These are phyloP conservation scores for Argya squamiceps DNA, from an alignment of 2,797 vertebrate genomes.

Conservation along the genomic window DNA sequence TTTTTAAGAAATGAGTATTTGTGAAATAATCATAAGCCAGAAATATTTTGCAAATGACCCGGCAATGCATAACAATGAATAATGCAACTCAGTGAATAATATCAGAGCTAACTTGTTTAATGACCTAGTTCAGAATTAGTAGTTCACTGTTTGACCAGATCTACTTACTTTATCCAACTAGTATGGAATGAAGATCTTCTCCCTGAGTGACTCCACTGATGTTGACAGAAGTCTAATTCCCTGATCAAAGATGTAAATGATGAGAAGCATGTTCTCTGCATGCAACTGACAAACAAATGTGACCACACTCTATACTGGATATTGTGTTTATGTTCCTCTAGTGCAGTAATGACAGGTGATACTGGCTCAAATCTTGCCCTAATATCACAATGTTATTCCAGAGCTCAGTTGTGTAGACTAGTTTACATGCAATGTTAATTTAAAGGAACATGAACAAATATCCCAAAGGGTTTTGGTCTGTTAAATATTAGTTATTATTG, in stretches of 20 bases:
- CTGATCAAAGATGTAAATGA: not conserved
- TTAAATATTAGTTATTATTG: not conserved
- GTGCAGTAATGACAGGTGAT: not conserved
- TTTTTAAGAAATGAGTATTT: not conserved
- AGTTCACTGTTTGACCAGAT: not conserved
- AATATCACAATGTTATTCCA: not conserved
- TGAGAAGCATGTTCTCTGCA: not conserved
- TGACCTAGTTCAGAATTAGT: not conserved
- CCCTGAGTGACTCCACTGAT: not conserved
- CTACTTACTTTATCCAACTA: not conserved
- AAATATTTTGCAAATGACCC: slow-evolving; percentile 5
- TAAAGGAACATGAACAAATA: not conserved
- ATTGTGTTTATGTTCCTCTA: not conserved
- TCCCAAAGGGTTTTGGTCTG: not conserved
- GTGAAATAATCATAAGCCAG: not conserved
- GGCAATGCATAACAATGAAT: not conserved
- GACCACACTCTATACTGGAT: not conserved
- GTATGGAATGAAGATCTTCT: not conserved
- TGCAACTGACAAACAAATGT: not conserved
- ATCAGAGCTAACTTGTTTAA: not conserved
- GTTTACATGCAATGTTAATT: not conserved
- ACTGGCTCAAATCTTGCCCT: not conserved
- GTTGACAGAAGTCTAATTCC: not conserved
- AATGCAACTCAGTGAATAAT: not conserved
- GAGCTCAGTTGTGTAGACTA: not conserved